Evolutionary conservation across 2,113 vertebrate species (phyloP), one percentile per base, ranked within the genome.

Genomic region (Sebastes fasciatus): DNA sequence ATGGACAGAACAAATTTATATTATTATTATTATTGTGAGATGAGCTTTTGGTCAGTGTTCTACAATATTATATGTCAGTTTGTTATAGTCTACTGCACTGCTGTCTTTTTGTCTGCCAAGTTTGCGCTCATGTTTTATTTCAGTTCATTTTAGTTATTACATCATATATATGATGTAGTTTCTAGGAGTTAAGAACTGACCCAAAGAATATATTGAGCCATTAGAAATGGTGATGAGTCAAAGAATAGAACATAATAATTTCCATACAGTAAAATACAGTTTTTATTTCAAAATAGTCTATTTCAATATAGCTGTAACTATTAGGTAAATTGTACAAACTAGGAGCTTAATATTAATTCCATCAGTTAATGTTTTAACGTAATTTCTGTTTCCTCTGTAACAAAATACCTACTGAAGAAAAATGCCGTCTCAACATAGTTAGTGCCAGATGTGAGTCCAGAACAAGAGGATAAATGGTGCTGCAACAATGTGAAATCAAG

Each of bases 311-410:
- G n/a, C 23, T 51, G 3, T 46, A 7, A n/a, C n/a, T 61, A 17
- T 64, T 73, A n/a, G 12, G 45, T 51, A 21, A 68, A 78, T 40
- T 72, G 16, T 26, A 51, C 17, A 73, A 45, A 61, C 8, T 49
- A n/a, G 5, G 10, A 51, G 34, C 13, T 43, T 45, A 57, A 8
- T 49, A 61, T 26, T 11, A 40, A 58, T 61, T 68, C 19, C 17
- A 16, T 52, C 26, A 65, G 45, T 69, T 77, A 14, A 23, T 74
- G n/a, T 77, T 63, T 73, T 48, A 34, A 55, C 26, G 51, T 34
- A 14, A 74, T 43, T 16, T 65, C 13, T 67, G 12, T 85, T 62
- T 61, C 57, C 19, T 67, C 14, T 86, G 68, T 74, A 69, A 65
- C 11, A 69, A 74, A 26, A 75, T 26, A 83, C 16, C 43, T 52